phyloP scores from a whole-genome alignment of 2,113 vertebrate genomes.

The Xyrauchen texanus region DNA sequence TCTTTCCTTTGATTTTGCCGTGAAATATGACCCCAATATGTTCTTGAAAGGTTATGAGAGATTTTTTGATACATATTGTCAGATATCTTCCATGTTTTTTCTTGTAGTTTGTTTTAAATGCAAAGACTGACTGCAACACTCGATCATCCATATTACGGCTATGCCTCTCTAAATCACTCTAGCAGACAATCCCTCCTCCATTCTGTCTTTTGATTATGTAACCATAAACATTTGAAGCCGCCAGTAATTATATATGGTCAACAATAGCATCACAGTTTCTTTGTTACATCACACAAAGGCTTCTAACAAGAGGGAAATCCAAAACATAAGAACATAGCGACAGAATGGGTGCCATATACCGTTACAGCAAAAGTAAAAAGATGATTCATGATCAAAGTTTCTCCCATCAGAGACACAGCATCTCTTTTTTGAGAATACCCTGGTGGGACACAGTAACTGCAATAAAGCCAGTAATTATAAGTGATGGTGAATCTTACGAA shows the following conservation, averaged over 20 bases:
- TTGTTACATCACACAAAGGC: slow-evolving; percentile 39
- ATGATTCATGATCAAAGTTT: slow-evolving; percentile 24
- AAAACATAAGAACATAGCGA: slow-evolving; percentile 13
- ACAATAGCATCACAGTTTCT: slow-evolving; percentile 32
- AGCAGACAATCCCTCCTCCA: slow-evolving; percentile 30
- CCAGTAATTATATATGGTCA: slow-evolving; percentile 39
- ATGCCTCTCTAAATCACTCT: slow-evolving; percentile 34
- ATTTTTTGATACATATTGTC: background rate
- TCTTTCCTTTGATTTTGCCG: too few relatives aligned
- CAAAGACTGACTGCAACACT: background rate
- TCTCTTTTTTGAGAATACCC: slow-evolving; percentile 18
- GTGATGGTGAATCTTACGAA: background rate
- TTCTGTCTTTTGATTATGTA: slow-evolving; percentile 39
- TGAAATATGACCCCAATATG: too few relatives aligned
- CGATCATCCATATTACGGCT: background rate
- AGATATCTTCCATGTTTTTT: background rate
- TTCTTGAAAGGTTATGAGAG: too few relatives aligned
- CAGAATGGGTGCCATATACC: slow-evolving; percentile 16
- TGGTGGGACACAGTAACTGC: background rate
- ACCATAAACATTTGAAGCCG: slow-evolving; percentile 31
- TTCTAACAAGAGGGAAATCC: background rate
- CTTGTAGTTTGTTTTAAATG: slow-evolving; percentile 11
- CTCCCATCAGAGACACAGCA: slow-evolving; percentile 26
- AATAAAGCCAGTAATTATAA: slow-evolving; percentile 16
- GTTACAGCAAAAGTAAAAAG: slow-evolving; percentile 19